Percentiles rank a stretch among this genome's conserved stretches.
Conservation (phyloP, 1,140 invertebrate genomes). For the Diorhabda carinulata region DNA sequence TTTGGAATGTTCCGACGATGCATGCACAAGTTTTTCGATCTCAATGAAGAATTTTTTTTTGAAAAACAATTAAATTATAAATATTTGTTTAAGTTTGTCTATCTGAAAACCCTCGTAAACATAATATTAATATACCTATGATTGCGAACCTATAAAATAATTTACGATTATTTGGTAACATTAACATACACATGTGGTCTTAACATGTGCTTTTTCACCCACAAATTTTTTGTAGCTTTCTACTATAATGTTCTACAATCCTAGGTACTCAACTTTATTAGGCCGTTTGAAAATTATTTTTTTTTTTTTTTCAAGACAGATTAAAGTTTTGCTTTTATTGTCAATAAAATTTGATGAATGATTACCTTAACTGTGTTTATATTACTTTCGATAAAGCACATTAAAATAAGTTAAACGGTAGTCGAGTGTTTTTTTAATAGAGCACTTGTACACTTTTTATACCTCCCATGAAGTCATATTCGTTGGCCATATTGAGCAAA, state of each 20-base stretch:
- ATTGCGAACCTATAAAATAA: too few species aligned
- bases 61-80: too few species aligned
- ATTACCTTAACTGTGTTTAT: background rate
- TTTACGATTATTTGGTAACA: too few species aligned
- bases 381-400: background rate
- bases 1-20: too few species aligned
- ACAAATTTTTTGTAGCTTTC: background rate
- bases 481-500: too few species aligned
- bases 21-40: too few species aligned
- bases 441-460: background rate
- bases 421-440: background rate
- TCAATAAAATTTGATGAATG: conserved; percentile 1
- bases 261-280: background rate
- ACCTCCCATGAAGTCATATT: background rate
- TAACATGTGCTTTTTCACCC: background rate
- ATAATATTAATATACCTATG: too few species aligned
- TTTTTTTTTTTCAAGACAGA: background rate
- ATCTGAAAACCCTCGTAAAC: too few species aligned
- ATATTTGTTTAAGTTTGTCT: too few species aligned
- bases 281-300: background rate
- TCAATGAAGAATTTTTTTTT: too few species aligned
- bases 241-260: background rate
- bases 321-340: background rate
- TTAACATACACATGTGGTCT: background rate
- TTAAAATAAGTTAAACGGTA: background rate